Evolutionary conservation across 2,888 invertebrate genomes (phyloP).

Genomic region (Cylloceria caligata): DNA sequence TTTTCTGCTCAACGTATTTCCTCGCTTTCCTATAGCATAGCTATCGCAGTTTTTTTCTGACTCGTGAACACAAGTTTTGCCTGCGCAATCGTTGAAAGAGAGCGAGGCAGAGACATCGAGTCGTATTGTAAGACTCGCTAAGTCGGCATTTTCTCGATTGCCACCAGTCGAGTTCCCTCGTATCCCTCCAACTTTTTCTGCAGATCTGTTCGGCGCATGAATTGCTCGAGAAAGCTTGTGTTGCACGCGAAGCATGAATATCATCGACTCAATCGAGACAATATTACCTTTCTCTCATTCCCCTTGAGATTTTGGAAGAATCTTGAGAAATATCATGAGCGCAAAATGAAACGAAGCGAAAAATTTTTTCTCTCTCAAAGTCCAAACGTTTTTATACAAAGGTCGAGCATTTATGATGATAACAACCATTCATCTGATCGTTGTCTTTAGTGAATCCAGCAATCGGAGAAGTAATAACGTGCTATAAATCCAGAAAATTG

Average conservation of each 20-base stretch:
- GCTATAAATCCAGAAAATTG: no score
- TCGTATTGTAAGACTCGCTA: slow-evolving; percentile 41
- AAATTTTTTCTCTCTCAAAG: not conserved
- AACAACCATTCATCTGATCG: no score
- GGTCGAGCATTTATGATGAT: no score
- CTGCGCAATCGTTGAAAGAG: slow-evolving; percentile 3
- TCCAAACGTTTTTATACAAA: not conserved
- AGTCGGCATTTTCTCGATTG: slow-evolving; percentile 62
- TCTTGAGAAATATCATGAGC: not conserved
- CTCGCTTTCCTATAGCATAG: no score
- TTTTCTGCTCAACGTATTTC: not conserved
- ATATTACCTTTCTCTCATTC: not conserved
- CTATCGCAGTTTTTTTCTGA: slow-evolving; percentile 13
- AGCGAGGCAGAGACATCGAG: not conserved
- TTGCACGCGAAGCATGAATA: not conserved
- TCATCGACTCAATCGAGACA: not conserved
- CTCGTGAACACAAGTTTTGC: not conserved
- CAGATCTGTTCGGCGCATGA: not conserved
- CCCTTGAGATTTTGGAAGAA: not conserved
- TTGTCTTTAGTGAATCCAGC: no score
- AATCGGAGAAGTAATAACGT: no score
- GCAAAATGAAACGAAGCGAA: not conserved
- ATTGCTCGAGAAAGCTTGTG: slow-evolving; percentile 12
- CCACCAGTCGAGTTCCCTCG: slow-evolving; percentile 7
- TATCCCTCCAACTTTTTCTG: slow-evolving; percentile 10